A percentile compares a stretch with the other conserved stretches of the same genome.
Conservation (phyloP, 2,113 vertebrate species). For the Plectropomus leopardus region DNA sequence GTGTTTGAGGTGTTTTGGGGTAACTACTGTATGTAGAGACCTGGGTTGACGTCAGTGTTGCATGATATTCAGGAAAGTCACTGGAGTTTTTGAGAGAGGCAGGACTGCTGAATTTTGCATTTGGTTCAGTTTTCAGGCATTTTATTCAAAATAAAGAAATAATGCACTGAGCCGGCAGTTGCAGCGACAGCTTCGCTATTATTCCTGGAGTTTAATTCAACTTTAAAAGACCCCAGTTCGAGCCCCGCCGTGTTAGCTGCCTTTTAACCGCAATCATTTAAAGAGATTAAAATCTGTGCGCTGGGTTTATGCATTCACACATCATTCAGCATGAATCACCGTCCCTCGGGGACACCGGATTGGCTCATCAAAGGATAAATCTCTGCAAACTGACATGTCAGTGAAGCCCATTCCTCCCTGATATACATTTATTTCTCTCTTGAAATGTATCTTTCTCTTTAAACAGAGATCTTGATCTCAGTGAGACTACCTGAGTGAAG, state of each 20-base stretch:
- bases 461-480: constrained; percentile 38
- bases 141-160: constrained; percentile 21
- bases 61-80: constrained; percentile 2
- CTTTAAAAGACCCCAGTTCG: constrained; percentile 19
- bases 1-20: neutral
- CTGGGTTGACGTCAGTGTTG: neutral
- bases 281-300: constrained; percentile 63
- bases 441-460: constrained; percentile 20
- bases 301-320: constrained; percentile 48
- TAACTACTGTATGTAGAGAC: neutral
- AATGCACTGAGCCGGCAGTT: neutral
- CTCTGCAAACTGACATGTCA: constrained; percentile 60
- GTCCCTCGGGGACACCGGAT: constrained; percentile 49
- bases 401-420: constrained; percentile 47
- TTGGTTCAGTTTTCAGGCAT: neutral
- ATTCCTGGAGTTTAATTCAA: constrained; percentile 37
- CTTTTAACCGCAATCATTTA: constrained; percentile 63
- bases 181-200: neutral
- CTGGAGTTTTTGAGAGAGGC: neutral
- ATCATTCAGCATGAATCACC: constrained; percentile 51
- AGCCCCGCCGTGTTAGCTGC: constrained; percentile 9
- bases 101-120: neutral
- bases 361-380: constrained; percentile 66
- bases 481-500: constrained; percentile 39
- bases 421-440: constrained; percentile 56